A percentile compares a stretch with the other conserved stretches of the same genome.
Evolutionary conservation across 2,888 invertebrate genomes (phyloP).

Genomic region (Melanotus villosus): DNA sequence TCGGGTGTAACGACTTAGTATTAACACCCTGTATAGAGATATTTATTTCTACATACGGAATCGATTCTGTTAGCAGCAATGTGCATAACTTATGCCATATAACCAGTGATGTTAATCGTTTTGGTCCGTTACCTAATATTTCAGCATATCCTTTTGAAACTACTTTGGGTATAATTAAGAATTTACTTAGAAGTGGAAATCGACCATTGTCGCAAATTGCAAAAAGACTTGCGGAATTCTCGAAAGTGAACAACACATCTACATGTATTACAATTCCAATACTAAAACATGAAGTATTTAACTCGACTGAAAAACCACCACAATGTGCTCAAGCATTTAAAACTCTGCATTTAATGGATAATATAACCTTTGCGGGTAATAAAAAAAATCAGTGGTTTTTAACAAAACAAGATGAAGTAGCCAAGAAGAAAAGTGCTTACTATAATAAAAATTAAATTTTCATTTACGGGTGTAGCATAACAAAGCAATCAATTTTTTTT

Average conservation of each 20-base stretch:
- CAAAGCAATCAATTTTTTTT: conserved; percentile 38
- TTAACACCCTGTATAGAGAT: too few relatives aligned
- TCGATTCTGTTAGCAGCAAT: conserved; percentile 57
- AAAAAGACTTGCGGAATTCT: conserved; percentile 36
- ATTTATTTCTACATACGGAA: conserved; percentile 55
- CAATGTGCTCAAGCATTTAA: conserved; percentile 12
- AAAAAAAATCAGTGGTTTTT: conserved; percentile 48
- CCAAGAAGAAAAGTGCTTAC: conserved; percentile 27
- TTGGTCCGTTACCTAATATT: conserved; percentile 56
- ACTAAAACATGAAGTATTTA: conserved; percentile 9
- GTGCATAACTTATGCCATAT: conserved; percentile 60
- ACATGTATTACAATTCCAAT: neutral
- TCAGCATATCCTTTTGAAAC: conserved; percentile 62
- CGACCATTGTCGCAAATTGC: conserved; percentile 44
- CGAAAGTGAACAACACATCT: neutral
- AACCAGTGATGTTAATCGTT: conserved; percentile 55
- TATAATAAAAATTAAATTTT: conserved; percentile 13
- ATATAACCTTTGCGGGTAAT: conserved; percentile 27
- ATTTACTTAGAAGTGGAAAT: conserved; percentile 39
- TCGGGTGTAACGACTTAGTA: too few relatives aligned
- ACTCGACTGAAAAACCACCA: neutral
- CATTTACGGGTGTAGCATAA: conserved; percentile 34
- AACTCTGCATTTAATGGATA: neutral
- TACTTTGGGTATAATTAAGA: conserved; percentile 50
- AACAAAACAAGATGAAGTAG: conserved; percentile 39